A percentile compares a stretch with the other conserved stretches of the same genome.
phyloP scores from a whole-genome alignment of 2,888 invertebrate genomes.

The Spodoptera exigua region DNA sequence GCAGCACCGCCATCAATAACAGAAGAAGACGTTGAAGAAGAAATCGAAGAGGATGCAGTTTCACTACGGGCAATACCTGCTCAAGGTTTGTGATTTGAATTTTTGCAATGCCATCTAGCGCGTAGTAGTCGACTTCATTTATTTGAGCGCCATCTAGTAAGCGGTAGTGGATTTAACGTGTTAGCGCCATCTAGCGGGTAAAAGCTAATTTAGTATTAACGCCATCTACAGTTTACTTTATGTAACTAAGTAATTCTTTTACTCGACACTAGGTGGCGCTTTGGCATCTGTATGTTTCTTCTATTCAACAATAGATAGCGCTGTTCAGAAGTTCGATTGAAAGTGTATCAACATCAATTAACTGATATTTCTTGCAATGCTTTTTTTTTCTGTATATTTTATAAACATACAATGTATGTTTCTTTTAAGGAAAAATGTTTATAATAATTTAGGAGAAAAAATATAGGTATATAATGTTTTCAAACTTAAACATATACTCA shows the following conservation, averaged over 20 bases:
- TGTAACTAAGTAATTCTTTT: slow-evolving; percentile 14
- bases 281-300: slow-evolving; percentile 2
- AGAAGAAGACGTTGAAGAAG: slow-evolving; percentile 91
- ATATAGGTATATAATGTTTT: no score
- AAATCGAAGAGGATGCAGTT: slow-evolving; percentile 90
- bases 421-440: no score
- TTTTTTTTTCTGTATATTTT: no score
- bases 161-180: neutral
- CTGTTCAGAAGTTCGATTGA: neutral
- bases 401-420: no score
- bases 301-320: slow-evolving; percentile 49
- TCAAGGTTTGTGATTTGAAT: slow-evolving; percentile 84
- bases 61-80: slow-evolving; percentile 90
- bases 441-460: no score
- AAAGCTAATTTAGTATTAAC: neutral
- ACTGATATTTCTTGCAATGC: no score
- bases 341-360: no score
- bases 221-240: slow-evolving; percentile 33
- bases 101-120: slow-evolving; percentile 67
- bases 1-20: slow-evolving; percentile 91
- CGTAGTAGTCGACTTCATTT: neutral
- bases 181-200: slow-evolving; percentile 67
- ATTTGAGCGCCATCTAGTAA: slow-evolving; percentile 42
- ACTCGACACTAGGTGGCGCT: slow-evolving; percentile 66
- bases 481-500: no score